phyloP scores from a whole-genome alignment of 2,888 invertebrate species.

The Leptinotarsa tumamoca region DNA sequence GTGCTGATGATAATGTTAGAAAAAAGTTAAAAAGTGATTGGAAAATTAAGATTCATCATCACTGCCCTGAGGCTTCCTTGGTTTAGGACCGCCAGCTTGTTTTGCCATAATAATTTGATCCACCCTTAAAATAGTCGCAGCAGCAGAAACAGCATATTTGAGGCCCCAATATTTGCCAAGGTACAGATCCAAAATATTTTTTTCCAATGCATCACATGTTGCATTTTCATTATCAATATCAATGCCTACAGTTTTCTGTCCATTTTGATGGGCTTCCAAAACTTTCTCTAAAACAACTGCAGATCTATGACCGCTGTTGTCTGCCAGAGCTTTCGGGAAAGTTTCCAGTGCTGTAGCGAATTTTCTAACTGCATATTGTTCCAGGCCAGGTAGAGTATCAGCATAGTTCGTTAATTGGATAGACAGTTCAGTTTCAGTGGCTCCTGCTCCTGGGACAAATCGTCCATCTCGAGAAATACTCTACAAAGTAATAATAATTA shows the following conservation, averaged over 20 bases:
- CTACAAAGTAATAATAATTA: constrained; percentile 46
- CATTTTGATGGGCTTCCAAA: constrained; percentile 87
- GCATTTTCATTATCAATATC: constrained; percentile 86
- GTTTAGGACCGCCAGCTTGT: constrained; percentile 94
- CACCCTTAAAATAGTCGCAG: constrained; percentile 91
- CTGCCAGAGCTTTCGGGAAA: constrained; percentile 92
- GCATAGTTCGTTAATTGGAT: constrained; percentile 87
- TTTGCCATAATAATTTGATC: constrained; percentile 99
- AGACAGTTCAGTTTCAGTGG: constrained; percentile 94
- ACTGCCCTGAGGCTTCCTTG: constrained; percentile 73
- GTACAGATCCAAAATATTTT: constrained; percentile 86
- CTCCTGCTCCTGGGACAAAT: constrained; percentile 94
- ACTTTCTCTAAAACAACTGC: constrained; percentile 90
- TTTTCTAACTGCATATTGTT: constrained; percentile 96
- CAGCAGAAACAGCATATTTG: constrained; percentile 94
- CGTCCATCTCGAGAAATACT: constrained; percentile 66
- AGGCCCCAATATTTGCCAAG: constrained; percentile 92
- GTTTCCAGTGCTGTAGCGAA: constrained; percentile 91
- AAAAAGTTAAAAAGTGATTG: neutral
- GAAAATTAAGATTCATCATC: constrained; percentile 74
- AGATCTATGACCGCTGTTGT: constrained; percentile 92
- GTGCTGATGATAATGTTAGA: neutral
- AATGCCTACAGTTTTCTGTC: constrained; percentile 77
- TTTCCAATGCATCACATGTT: constrained; percentile 81
- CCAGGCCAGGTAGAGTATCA: constrained; percentile 92